Conservation (phyloP, 1,140 invertebrate species). For the Temnothorax curvispinosus region DNA sequence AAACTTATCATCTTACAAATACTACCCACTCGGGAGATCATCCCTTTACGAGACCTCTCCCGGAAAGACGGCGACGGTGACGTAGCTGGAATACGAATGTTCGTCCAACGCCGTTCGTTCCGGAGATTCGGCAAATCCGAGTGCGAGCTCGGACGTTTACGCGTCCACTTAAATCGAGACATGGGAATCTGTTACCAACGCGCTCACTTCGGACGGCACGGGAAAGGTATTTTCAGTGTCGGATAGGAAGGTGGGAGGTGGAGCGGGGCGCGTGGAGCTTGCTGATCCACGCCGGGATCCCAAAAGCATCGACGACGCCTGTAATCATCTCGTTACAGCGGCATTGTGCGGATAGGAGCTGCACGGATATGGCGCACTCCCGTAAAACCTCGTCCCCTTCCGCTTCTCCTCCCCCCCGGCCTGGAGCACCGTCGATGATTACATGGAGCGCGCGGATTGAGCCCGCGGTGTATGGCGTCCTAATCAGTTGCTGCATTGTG, state of each 20-base stretch:
- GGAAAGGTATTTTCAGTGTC: constrained; percentile 53
- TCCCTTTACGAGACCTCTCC: constrained; percentile 53
- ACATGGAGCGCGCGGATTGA: constrained; percentile 70
- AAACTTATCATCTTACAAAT: constrained; percentile 48
- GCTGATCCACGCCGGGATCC: constrained; percentile 62
- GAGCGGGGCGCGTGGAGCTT: neutral
- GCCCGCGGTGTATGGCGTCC: constrained; percentile 66
- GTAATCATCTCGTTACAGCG: constrained; percentile 81
- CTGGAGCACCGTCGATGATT: constrained; percentile 75
- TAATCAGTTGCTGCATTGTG: constrained; percentile 80
- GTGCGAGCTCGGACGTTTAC: constrained; percentile 47
- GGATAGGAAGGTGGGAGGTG: too few relatives aligned
- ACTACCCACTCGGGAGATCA: constrained; percentile 41
- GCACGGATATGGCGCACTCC: constrained; percentile 43
- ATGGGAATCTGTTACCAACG: constrained; percentile 42
- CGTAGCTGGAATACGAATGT: constrained; percentile 64
- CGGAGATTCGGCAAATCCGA: constrained; percentile 59
- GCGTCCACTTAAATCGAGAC: constrained; percentile 69
- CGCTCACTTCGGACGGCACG: constrained; percentile 39
- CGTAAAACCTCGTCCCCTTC: constrained; percentile 64
- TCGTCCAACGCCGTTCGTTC: neutral
- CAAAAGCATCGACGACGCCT: constrained; percentile 69
- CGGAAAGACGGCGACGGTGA: constrained; percentile 16
- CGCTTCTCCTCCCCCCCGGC: constrained; percentile 41
- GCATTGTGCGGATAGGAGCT: constrained; percentile 73